These are phyloP conservation scores for Triplophysa siluroides DNA, from an alignment of 2,113 vertebrate species.

Conservation along the genomic window DNA sequence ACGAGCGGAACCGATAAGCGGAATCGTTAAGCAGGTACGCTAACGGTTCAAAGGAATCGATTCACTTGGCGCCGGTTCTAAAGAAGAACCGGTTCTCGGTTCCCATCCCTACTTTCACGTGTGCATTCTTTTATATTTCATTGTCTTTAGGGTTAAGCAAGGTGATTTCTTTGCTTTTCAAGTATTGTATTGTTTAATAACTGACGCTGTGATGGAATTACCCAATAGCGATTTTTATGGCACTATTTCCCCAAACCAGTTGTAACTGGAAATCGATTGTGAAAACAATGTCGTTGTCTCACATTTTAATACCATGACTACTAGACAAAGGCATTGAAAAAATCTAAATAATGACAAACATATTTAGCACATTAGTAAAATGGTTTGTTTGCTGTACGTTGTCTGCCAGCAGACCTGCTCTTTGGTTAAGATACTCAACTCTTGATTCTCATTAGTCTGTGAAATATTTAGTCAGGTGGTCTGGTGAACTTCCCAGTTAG, in stretches of 20 bases:
- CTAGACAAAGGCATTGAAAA: neutral
- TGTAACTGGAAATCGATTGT: constrained; percentile 1
- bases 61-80: too few species aligned
- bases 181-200: neutral
- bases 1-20: too few species aligned
- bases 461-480: constrained; percentile 23
- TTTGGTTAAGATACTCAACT: neutral
- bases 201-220: neutral
- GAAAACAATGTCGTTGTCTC: neutral
- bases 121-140: neutral
- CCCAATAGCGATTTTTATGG: neutral
- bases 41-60: too few species aligned
- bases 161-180: neutral
- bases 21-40: too few species aligned
- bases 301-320: neutral
- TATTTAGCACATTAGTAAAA: neutral
- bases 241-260: neutral
- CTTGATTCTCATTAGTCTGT: neutral
- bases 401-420: too few species aligned
- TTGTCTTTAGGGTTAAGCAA: neutral
- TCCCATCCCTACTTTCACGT: neutral
- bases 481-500: constrained; percentile 21
- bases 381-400: too few species aligned
- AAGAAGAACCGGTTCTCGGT: too few species aligned
- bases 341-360: neutral